Conservation (phyloP, 2,888 invertebrate genomes). For the Mystacides longicornis region DNA sequence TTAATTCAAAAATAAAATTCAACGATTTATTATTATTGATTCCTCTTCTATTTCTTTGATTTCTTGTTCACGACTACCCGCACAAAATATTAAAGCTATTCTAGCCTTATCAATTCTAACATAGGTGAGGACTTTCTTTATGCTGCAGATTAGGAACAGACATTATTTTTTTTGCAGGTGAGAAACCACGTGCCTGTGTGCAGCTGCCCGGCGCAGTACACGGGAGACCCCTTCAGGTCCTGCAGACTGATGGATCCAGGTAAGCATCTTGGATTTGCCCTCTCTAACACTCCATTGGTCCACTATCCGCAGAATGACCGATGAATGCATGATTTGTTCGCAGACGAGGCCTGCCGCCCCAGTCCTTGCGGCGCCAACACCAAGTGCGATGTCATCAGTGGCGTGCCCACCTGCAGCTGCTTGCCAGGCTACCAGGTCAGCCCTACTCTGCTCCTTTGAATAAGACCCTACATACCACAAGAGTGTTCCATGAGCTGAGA, state of each 20-base stretch:
- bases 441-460: too few relatives aligned
- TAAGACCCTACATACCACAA: too few relatives aligned
- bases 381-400: constrained; percentile 69
- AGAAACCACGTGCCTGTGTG: constrained; percentile 73
- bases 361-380: constrained; percentile 78
- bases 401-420: constrained; percentile 73
- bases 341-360: constrained; percentile 78
- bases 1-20: too few relatives aligned
- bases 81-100: too few relatives aligned
- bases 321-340: background rate
- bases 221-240: constrained; percentile 67
- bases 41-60: too few relatives aligned
- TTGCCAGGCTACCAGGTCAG: constrained; percentile 55
- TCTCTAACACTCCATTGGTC: too few relatives aligned
- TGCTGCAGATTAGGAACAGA: background rate
- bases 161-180: constrained; percentile 35
- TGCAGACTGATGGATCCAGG: constrained; percentile 72
- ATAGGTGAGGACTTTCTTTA: background rate
- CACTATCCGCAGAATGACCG: too few relatives aligned
- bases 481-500: too few relatives aligned
- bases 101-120: too few relatives aligned
- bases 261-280: too few relatives aligned
- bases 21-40: too few relatives aligned
- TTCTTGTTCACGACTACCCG: too few relatives aligned
- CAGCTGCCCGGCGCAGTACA: constrained; percentile 68